Conservation (phyloP, 2,113 vertebrate species). For the Grallaria varia region DNA sequence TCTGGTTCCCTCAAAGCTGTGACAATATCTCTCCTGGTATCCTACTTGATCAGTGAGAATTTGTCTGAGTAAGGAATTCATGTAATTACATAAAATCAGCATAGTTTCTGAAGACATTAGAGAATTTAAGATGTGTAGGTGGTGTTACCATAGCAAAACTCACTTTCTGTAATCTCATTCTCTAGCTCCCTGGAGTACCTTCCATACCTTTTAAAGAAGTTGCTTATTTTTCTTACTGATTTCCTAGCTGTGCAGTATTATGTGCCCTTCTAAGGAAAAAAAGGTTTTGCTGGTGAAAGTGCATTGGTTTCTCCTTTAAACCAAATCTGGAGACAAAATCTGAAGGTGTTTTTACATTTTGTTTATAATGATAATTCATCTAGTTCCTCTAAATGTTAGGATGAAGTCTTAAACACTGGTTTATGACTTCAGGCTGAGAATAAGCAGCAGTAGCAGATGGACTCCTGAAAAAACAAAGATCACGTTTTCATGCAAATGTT, state of each 20-base stretch:
- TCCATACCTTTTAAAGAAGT: neutral
- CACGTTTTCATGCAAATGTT: slow-evolving; percentile 55
- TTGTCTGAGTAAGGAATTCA: neutral
- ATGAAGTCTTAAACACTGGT: slow-evolving; percentile 39
- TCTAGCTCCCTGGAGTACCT: neutral
- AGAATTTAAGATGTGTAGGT: neutral
- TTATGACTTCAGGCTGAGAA: slow-evolving; percentile 59
- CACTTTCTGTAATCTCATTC: neutral
- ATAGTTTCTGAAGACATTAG: neutral
- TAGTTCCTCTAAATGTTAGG: slow-evolving; percentile 50
- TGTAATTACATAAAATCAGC: neutral
- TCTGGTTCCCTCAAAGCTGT: neutral
- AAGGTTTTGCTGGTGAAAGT: neutral
- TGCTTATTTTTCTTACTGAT: neutral
- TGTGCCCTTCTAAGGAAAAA: slow-evolving; percentile 36
- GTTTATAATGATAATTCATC: slow-evolving; percentile 48
- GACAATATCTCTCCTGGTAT: neutral
- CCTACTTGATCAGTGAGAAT: neutral
- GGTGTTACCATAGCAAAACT: slow-evolving; percentile 24
- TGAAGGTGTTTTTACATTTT: neutral
- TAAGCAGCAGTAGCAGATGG: slow-evolving; percentile 67
- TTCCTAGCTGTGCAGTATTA: neutral
- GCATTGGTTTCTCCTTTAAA: slow-evolving; percentile 53
- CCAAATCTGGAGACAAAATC: slow-evolving; percentile 34
- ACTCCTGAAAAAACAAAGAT: slow-evolving; percentile 40